phyloP scores from a whole-genome alignment of 2,113 vertebrate species.

The Phyllostomus hastatus region DNA sequence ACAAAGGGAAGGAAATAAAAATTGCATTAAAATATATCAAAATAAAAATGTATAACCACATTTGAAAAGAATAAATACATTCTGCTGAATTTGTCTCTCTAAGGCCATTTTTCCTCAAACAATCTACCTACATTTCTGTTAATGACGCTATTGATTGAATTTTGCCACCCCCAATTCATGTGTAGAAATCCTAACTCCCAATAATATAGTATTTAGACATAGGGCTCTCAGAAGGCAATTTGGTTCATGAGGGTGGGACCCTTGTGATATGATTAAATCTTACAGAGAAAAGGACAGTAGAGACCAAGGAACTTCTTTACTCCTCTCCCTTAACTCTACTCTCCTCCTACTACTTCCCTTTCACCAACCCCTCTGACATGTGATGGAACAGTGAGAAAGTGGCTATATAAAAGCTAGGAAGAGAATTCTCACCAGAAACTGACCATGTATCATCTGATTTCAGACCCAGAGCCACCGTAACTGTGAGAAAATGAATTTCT shows the following conservation, averaged over 20 bases:
- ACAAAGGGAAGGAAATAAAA: neutral
- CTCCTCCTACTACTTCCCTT: neutral
- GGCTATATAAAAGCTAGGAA: neutral
- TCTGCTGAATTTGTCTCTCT: neutral
- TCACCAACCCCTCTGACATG: too few relatives aligned
- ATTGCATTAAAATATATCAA: neutral
- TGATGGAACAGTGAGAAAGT: neutral
- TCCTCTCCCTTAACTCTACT: neutral
- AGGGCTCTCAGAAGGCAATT: neutral
- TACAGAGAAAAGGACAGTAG: neutral
- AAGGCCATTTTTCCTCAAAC: neutral
- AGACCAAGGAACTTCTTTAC: neutral
- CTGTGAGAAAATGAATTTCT: neutral
- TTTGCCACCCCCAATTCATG: neutral
- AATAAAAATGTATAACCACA: neutral
- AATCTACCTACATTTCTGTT: neutral
- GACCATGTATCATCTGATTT: neutral
- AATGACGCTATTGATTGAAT: neutral
- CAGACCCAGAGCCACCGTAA: neutral
- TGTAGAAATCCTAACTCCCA: neutral
- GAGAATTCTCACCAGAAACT: neutral
- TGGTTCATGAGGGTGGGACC: neutral
- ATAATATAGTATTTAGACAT: neutral
- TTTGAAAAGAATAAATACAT: neutral
- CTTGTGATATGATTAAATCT: neutral